Conservation (phyloP, 2,888 invertebrate genomes). For the Brenthis ino region DNA sequence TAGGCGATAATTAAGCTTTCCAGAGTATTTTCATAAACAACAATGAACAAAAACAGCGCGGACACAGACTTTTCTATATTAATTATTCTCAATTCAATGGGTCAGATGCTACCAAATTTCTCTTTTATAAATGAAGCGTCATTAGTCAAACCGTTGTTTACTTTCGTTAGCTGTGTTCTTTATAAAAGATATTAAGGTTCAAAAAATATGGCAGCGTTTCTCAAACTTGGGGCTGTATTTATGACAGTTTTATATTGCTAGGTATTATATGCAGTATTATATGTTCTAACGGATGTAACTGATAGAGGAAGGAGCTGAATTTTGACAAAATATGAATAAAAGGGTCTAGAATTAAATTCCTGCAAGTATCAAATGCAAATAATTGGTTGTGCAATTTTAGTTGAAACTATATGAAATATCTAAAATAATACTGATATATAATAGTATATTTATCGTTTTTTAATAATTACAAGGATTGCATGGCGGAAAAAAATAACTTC, state of each 20-base stretch:
- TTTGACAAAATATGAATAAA: too few relatives aligned
- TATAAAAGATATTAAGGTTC: constrained; percentile 1
- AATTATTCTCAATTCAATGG: constrained; percentile 33
- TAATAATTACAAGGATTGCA: too few relatives aligned
- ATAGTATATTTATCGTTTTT: too few relatives aligned
- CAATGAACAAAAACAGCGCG: constrained; percentile 16
- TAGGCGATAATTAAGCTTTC: constrained; percentile 1
- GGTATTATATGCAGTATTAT: too few relatives aligned
- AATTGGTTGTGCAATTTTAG: too few relatives aligned
- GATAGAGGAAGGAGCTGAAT: too few relatives aligned
- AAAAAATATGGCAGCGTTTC: background rate
- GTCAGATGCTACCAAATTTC: constrained; percentile 28
- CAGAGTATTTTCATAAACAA: constrained; percentile 23
- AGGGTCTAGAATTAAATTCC: too few relatives aligned
- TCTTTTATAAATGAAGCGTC: constrained; percentile 30
- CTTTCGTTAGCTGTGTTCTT: constrained; percentile 26
- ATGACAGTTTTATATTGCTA: background rate
- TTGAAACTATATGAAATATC: too few relatives aligned
- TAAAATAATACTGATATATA: too few relatives aligned
- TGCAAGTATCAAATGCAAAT: too few relatives aligned
- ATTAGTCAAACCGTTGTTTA: constrained; percentile 32
- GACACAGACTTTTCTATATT: constrained; percentile 22
- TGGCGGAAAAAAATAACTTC: too few relatives aligned
- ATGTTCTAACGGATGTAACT: too few relatives aligned
- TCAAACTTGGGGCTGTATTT: background rate